Evolutionary conservation across 2,113 vertebrate species (phyloP).

Genomic region (Tamias sibiricus): DNA sequence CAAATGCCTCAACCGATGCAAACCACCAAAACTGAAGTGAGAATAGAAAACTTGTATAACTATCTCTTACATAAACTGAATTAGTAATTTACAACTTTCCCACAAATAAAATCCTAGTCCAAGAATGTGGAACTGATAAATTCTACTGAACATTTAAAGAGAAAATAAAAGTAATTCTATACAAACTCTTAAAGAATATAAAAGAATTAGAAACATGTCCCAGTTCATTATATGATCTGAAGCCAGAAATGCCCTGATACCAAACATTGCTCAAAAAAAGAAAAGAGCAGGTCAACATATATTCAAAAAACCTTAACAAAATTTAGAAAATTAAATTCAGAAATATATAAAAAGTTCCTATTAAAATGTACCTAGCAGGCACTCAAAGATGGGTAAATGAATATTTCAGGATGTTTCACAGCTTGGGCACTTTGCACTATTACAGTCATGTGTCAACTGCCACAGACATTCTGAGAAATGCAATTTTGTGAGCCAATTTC

Average conservation of each 20-base stretch:
- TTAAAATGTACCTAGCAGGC: not conserved
- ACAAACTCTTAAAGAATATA: not conserved
- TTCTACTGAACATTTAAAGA: not conserved
- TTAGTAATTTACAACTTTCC: constrained; percentile 16
- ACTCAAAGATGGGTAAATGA: constrained; percentile 10
- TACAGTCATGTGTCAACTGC: not conserved
- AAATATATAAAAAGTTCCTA: not conserved
- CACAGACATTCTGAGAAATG: not conserved
- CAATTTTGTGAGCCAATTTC: not conserved
- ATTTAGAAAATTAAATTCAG: constrained; percentile 42
- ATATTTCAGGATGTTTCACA: not conserved
- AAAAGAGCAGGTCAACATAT: not conserved
- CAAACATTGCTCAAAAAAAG: not conserved
- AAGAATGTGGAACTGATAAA: not conserved
- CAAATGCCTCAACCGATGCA: not conserved
- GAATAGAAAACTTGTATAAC: constrained; percentile 21
- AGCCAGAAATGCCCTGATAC: not conserved
- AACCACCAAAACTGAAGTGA: constrained; percentile 20
- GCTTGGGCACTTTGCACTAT: not conserved
- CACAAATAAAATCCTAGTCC: constrained; percentile 15
- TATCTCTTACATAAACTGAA: constrained; percentile 36
- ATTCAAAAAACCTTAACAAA: not conserved
- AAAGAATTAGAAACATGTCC: not conserved
- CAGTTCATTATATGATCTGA: too few relatives aligned
- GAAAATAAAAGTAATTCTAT: not conserved